A percentile compares a stretch with the other conserved stretches of the same genome.
These are phyloP conservation scores for Calcarius lapponicus DNA, from an alignment of 2,797 vertebrate genomes.

Conservation along the genomic window DNA sequence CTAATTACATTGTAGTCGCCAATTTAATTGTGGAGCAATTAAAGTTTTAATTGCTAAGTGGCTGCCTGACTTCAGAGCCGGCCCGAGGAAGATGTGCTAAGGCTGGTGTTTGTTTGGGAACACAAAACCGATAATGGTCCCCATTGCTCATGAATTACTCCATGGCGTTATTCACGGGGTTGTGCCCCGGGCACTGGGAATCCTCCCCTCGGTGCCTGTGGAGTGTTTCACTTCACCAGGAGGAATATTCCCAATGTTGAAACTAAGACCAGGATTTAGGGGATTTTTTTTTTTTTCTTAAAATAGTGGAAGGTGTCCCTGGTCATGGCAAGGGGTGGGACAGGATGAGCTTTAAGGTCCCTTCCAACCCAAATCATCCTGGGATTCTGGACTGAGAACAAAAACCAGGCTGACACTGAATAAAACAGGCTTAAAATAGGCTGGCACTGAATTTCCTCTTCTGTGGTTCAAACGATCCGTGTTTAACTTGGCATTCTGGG, in stretches of 20 bases:
- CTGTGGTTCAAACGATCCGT: rapidly evolving
- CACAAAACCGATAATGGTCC: background rate
- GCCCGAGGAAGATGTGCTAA: background rate
- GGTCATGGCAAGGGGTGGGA: background rate
- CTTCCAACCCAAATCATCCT: background rate
- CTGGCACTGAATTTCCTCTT: background rate
- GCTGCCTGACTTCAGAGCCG: background rate
- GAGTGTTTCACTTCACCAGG: background rate
- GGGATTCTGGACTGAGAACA: background rate
- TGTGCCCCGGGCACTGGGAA: background rate
- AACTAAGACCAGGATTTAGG: background rate
- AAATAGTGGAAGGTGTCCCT: background rate
- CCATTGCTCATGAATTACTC: background rate
- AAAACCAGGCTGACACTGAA: background rate
- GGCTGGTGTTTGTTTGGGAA: background rate
- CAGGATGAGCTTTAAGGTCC: background rate
- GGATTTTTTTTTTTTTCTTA: background rate
- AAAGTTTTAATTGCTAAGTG: background rate
- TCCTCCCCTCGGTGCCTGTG: background rate
- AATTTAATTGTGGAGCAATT: background rate
- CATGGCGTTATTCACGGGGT: background rate
- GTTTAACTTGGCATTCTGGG: background rate
- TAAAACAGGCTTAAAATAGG: background rate
- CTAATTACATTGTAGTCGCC: background rate
- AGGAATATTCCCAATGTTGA: background rate